Evolutionary conservation across 2,113 vertebrate genomes (phyloP), one percentile per base, ranked within the genome.

Genomic region (Struthidea cinerea): DNA sequence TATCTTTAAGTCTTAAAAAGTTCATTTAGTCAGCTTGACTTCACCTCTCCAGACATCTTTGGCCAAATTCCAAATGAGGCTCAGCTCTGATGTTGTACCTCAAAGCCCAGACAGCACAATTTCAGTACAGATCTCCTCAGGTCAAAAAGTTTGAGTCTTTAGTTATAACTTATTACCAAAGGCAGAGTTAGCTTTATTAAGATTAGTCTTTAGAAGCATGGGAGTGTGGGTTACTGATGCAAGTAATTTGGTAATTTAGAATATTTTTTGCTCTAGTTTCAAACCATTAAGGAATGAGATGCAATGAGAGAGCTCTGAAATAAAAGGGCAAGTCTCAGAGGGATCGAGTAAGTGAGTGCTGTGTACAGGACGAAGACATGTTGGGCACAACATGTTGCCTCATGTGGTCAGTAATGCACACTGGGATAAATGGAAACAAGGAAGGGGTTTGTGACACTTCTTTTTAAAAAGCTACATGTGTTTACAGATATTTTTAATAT

Each of bases 401-500:
- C 64, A 16, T 0, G 0, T 19, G 41, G 37, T 65, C 68, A 61
- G n/a, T 55, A 67, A 73, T 13, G 17, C 6, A 23, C 2, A 2
- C 21, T 22, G 30, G 50, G 32, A 77, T 27, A 30, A 69, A 52
- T 9, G 32, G 28, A 55, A 90, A 57, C 23, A 65, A 77, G 23
- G 10, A 90, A 7, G 9, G 8, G 32, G 1, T 57, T 61, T 67
- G 44, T 33, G 30, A 42, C 21, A 35, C 19, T 55, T 90, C 30
- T 74, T 76, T 90, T 68, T 2, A 33, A 63, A 89, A 93, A 87
- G 20, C 23, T 81, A 57, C 26, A 49, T 1, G 0, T 59, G 8
- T 32, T 69, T 64, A 74, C 28, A 75, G 42, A 8, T 50, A 53
- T 55, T 81, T 91, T 70, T 55, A 50, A 73, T 70, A 9, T 32